phyloP scores from a whole-genome alignment of 2,113 vertebrate species.

The Myodes glareolus region DNA sequence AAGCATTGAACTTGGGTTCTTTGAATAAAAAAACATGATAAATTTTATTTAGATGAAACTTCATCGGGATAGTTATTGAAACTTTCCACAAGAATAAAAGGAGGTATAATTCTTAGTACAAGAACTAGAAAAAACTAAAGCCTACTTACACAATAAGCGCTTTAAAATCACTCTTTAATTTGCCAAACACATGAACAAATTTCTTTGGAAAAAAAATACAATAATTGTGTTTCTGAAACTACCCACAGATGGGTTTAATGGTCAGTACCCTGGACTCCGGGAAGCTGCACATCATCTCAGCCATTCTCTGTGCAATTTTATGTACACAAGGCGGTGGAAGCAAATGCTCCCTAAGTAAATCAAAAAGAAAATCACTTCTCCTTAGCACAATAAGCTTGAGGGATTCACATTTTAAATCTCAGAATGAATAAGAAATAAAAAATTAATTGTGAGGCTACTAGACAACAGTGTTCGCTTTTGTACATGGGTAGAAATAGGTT shows the following conservation, averaged over 20 bases:
- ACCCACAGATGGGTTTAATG: not conserved
- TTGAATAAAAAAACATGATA: not conserved
- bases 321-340: too few species aligned
- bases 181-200: not conserved
- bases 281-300: not conserved
- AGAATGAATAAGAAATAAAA: not conserved
- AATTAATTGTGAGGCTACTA: not conserved
- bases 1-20: not conserved
- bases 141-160: not conserved
- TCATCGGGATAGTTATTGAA: not conserved
- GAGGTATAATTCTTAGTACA: not conserved
- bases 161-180: not conserved
- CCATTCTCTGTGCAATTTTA: not conserved
- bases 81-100: not conserved
- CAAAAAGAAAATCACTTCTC: accelerated
- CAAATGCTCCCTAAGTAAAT: not conserved
- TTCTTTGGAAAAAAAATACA: not conserved
- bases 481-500: not conserved
- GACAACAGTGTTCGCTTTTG: not conserved
- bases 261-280: not conserved
- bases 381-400: not conserved
- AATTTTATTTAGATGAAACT: not conserved
- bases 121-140: not conserved
- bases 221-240: not conserved
- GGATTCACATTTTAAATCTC: not conserved